Evolutionary conservation across 2,888 invertebrate genomes (phyloP).

Genomic region (Diaperis boleti): DNA sequence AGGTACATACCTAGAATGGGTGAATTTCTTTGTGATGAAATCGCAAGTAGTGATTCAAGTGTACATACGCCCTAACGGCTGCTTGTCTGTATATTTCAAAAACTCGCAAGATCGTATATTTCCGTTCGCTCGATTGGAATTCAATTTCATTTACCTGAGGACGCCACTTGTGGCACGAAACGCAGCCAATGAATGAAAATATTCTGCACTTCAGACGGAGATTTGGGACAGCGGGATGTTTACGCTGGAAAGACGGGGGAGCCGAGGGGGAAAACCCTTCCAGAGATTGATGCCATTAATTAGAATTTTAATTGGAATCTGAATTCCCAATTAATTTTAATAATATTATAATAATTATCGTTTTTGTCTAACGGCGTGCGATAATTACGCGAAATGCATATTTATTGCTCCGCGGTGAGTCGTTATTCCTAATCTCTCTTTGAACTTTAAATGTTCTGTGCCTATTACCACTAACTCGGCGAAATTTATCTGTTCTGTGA

Average conservation of each 20-base stretch:
- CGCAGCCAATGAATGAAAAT: slow-evolving; percentile 40
- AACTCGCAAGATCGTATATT: slow-evolving; percentile 46
- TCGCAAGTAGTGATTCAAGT: no score
- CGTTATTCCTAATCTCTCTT: slow-evolving; percentile 28
- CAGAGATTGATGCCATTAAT: slow-evolving; percentile 48
- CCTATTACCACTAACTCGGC: slow-evolving; percentile 19
- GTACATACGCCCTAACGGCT: slow-evolving; percentile 22
- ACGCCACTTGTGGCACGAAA: slow-evolving; percentile 41
- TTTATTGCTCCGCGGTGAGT: slow-evolving; percentile 35
- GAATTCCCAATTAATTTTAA: slow-evolving; percentile 48
- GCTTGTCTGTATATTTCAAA: slow-evolving; percentile 44
- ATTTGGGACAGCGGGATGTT: slow-evolving; percentile 41
- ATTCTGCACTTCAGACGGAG: slow-evolving; percentile 29
- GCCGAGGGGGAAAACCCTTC: no score
- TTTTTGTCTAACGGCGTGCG: slow-evolving; percentile 40
- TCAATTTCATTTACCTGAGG: slow-evolving; percentile 55
- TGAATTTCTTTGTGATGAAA: no score
- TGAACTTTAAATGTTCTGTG: slow-evolving; percentile 16
- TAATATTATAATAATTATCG: slow-evolving; percentile 41
- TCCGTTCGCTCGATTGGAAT: slow-evolving; percentile 48
- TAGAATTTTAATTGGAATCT: slow-evolving; percentile 48
- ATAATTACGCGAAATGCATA: slow-evolving; percentile 38
- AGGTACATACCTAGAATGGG: no score
- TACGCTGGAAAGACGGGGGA: slow-evolving; percentile 12
- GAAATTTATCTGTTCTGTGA: slow-evolving; percentile 14